Evolutionary conservation across 2,888 invertebrate species (phyloP).

Genomic region (Caenorhabditis sp.): DNA sequence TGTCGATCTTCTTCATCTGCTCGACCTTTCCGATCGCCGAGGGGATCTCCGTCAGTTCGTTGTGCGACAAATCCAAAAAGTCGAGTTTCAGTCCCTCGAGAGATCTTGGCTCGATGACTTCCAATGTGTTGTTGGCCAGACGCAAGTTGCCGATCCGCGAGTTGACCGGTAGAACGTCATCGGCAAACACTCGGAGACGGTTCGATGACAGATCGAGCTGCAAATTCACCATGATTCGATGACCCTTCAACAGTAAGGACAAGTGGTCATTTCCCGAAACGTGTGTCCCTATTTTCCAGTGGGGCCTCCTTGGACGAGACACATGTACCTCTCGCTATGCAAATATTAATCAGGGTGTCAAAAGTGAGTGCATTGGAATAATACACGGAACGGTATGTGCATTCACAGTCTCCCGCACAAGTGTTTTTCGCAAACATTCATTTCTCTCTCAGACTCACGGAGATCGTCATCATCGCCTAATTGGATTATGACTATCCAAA

Average conservation of each 20-base stretch:
- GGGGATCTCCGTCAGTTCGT: constrained; percentile 76
- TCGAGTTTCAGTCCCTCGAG: constrained; percentile 63
- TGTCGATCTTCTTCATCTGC: constrained; percentile 72
- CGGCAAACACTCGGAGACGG: constrained; percentile 63
- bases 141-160: constrained; percentile 66
- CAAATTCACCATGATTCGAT: constrained; percentile 48
- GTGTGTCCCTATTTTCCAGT: constrained; percentile 5
- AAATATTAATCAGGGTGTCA: constrained; percentile 52
- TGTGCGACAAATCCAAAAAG: constrained; percentile 67
- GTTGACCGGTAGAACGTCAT: constrained; percentile 66
- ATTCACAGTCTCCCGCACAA: constrained; percentile 31
- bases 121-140: constrained; percentile 72
- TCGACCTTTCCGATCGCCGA: constrained; percentile 74
- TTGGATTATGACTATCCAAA: constrained; percentile 28
- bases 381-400: constrained; percentile 7
- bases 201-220: constrained; percentile 80
- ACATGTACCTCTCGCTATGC: constrained; percentile 39
- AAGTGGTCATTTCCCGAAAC: constrained; percentile 13
- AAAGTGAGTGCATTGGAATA: constrained; percentile 23
- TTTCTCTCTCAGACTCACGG: no score
- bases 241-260: constrained; percentile 8
- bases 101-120: constrained; percentile 50
- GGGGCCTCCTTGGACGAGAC: not conserved
- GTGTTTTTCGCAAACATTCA: constrained; percentile 52
- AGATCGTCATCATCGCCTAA: constrained; percentile 4